Conservation (phyloP, 2,113 vertebrate genomes). For the Hylia prasina region DNA sequence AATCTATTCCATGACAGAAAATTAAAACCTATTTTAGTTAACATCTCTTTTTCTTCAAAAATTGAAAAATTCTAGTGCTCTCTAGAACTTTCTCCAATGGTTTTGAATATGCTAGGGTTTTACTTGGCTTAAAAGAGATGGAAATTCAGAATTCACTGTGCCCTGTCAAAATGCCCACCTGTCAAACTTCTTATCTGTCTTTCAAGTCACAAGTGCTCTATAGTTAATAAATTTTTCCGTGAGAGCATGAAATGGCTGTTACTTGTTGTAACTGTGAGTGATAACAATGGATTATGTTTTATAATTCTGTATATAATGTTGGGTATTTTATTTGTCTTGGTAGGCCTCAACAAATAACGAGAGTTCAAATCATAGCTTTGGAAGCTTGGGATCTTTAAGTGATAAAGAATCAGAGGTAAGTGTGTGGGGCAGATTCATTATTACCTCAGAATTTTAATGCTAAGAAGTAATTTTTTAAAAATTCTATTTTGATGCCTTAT, state of each 20-base stretch:
- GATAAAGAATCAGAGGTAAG: slow-evolving; percentile 98
- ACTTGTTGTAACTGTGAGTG: neutral
- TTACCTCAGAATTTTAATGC: neutral
- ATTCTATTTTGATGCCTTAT: neutral
- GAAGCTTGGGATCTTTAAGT: slow-evolving; percentile 95
- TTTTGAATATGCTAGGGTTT: neutral
- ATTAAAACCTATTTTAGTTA: neutral
- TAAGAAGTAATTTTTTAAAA: neutral
- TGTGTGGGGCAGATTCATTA: neutral
- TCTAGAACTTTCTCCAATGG: neutral
- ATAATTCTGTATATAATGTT: neutral
- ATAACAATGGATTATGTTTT: neutral
- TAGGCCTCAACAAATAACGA: slow-evolving; percentile 98
- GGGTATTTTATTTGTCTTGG: slow-evolving; percentile 29
- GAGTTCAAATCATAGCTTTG: slow-evolving; percentile 99
- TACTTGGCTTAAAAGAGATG: neutral
- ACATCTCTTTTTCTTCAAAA: neutral
- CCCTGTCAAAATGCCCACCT: neutral
- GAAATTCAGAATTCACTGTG: neutral
- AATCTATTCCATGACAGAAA: neutral
- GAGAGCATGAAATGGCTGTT: neutral
- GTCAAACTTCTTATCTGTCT: neutral
- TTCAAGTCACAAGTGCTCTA: neutral
- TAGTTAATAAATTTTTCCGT: neutral
- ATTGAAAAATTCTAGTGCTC: neutral